phyloP scores from a whole-genome alignment of 2,113 vertebrate species.

The Platichthys flesus region DNA sequence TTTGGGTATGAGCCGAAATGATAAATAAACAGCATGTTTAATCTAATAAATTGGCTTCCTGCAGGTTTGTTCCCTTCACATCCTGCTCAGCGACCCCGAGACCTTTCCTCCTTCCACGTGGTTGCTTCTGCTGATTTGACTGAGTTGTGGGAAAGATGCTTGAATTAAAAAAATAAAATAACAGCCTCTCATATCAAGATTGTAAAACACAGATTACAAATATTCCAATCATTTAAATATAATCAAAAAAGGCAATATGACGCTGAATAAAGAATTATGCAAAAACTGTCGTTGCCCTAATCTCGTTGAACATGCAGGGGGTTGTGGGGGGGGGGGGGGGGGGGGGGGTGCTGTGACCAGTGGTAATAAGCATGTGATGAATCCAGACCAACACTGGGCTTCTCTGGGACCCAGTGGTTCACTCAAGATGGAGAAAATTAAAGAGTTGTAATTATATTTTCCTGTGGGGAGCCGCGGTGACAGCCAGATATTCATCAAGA shows the following conservation, averaged over 20 bases:
- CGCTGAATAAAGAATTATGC: constrained; percentile 3
- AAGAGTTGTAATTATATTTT: constrained; percentile 65
- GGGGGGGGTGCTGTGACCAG: constrained; percentile 49
- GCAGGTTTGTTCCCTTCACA: constrained; percentile 13
- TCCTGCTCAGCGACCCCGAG: constrained; percentile 23
- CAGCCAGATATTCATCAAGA: constrained; percentile 67
- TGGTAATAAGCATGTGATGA: constrained; percentile 67
- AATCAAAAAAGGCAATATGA: constrained; percentile 25
- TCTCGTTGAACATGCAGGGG: constrained; percentile 11
- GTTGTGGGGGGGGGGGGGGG: constrained; percentile 23
- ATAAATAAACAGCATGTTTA: neutral
- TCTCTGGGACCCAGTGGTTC: constrained; percentile 39
- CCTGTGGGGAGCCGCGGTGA: constrained; percentile 39
- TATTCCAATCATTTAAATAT: constrained; percentile 2
- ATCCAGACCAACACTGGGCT: constrained; percentile 38
- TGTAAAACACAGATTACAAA: neutral
- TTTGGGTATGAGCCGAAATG: neutral
- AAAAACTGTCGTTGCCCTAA: constrained; percentile 12
- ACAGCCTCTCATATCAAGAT: neutral
- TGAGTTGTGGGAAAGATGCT: neutral
- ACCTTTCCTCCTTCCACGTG: constrained; percentile 1
- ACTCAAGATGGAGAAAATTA: constrained; percentile 64
- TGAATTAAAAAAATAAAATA: neutral
- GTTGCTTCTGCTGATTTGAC: neutral
- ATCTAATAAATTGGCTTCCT: constrained; percentile 8